These are phyloP conservation scores for Accipiter virgatus DNA, from an alignment of 2,113 vertebrate genomes.

Conservation along the genomic window DNA sequence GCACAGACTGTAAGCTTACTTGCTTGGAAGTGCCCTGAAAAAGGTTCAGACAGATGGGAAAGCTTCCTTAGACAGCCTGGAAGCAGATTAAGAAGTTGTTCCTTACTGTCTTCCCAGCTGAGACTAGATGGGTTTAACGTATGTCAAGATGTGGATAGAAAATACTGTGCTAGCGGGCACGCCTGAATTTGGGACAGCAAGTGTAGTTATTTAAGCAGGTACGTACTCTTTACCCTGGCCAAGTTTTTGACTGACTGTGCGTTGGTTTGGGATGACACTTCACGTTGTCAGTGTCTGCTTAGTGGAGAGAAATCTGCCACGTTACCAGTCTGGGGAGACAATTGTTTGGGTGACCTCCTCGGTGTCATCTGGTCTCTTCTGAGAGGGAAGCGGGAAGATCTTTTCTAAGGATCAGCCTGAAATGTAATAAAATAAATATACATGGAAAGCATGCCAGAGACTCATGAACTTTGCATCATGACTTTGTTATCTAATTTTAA, in stretches of 20 bases:
- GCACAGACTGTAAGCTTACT: not conserved
- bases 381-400: not conserved
- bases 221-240: not conserved
- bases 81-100: not conserved
- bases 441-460: not conserved
- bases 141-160: constrained; percentile 12
- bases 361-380: not conserved
- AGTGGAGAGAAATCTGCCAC: not conserved
- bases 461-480: not conserved
- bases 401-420: not conserved
- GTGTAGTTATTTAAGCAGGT: not conserved
- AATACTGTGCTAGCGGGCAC: not conserved
- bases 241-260: not conserved
- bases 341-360: not conserved
- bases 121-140: constrained; percentile 3
- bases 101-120: constrained; percentile 4
- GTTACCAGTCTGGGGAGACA: not conserved
- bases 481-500: not conserved
- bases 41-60: not conserved
- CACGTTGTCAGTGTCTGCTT: not conserved
- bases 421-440: not conserved
- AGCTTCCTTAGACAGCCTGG: not conserved
- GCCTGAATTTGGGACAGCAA: not conserved
- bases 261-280: not conserved
- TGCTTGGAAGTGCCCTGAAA: not conserved